phyloP scores from a whole-genome alignment of 1,140 invertebrate species.

The Drosophila saltans region DNA sequence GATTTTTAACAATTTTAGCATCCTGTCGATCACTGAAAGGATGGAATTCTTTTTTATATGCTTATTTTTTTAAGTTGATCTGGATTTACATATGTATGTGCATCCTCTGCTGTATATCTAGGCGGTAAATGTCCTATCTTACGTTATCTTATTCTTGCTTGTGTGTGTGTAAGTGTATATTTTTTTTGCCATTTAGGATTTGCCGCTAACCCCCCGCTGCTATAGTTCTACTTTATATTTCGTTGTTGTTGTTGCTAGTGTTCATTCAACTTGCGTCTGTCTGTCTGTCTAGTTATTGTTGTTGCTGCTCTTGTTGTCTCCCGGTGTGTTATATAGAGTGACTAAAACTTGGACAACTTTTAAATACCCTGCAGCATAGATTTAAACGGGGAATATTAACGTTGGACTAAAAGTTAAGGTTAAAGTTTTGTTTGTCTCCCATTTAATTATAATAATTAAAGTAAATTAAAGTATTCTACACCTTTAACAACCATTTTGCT shows the following conservation, averaged over 20 bases:
- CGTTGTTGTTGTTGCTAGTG: constrained; percentile 31
- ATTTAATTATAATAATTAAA: no score
- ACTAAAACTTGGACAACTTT: constrained; percentile 31
- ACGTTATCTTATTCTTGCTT: constrained; percentile 1
- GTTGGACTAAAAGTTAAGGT: neutral
- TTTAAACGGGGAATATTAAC: neutral
- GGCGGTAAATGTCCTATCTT: neutral
- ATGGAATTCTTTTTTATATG: neutral
- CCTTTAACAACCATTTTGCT: no score
- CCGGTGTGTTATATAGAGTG: constrained; percentile 1
- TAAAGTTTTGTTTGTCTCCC: no score
- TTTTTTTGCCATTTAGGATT: constrained; percentile 10
- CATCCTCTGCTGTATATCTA: constrained; percentile 7
- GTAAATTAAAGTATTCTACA: no score
- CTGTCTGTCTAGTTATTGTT: constrained; percentile 40
- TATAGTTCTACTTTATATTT: neutral
- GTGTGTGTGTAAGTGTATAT: neutral
- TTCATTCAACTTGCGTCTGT: constrained; percentile 66
- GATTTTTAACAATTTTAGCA: neutral
- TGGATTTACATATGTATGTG: neutral
- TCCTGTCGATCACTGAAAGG: neutral
- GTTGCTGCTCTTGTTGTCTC: constrained; percentile 32
- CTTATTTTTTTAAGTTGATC: neutral
- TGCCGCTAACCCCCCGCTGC: neutral
- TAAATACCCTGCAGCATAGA: neutral